phyloP scores from a whole-genome alignment of 2,797 vertebrate genomes.

The Argya squamiceps region DNA sequence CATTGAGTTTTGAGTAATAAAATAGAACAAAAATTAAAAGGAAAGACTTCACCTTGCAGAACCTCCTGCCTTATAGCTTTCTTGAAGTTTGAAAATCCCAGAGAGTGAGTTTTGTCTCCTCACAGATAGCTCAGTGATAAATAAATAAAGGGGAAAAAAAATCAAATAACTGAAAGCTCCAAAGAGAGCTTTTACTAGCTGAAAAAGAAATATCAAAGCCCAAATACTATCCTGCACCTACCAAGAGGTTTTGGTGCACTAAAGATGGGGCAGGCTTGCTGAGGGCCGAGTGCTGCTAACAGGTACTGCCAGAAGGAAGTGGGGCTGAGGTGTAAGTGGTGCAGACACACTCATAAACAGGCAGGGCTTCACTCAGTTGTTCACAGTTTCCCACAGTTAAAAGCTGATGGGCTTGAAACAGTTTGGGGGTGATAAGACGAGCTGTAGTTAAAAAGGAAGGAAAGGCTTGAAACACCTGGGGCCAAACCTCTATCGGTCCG shows the following conservation, averaged over 20 bases:
- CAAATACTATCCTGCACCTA: not conserved
- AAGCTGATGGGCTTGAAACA: slow-evolving; percentile 23
- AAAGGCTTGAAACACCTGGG: slow-evolving; percentile 57
- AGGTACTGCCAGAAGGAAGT: not conserved
- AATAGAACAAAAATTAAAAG: not conserved
- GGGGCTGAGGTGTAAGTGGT: not conserved
- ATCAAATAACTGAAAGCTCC: not conserved
- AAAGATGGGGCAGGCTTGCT: not conserved
- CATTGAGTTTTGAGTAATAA: not conserved
- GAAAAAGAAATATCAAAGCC: not conserved
- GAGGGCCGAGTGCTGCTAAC: not conserved
- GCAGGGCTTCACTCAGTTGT: not conserved
- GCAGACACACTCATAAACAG: not conserved
- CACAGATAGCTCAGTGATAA: not conserved
- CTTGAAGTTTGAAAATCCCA: not conserved
- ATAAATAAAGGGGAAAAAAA: not conserved
- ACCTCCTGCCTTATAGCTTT: not conserved
- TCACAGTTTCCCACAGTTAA: slow-evolving; percentile 45
- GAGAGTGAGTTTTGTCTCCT: not conserved
- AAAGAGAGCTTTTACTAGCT: not conserved
- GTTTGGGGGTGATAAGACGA: slow-evolving; percentile 10
- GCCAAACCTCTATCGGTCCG: not conserved
- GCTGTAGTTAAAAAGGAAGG: slow-evolving; percentile 38
- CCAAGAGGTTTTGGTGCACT: not conserved
- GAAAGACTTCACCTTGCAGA: not conserved